Base-by-base conservation (phyloP, 2,888 invertebrate genomes). In the Eugnorisma glareosa region DNA sequence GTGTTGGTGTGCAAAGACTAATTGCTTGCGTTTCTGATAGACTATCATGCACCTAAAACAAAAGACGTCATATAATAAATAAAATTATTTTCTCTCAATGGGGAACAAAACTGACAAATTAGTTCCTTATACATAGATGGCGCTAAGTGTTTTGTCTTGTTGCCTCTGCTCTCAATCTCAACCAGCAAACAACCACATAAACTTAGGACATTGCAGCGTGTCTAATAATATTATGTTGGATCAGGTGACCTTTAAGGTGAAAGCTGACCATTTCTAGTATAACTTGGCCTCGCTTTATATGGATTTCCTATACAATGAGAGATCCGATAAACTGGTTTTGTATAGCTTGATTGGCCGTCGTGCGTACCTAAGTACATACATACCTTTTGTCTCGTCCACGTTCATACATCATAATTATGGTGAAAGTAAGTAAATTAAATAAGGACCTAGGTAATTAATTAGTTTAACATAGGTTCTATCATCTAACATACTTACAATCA, bases 1-100 rank as follows among this genome's bases (percentile, higher is more conserved):
- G 95, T 66, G 96, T 94, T 31, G 95, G 96, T 13, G 96, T 96
- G 81, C 96, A 96, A 72, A 96, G 91, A 83, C 95, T 96, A 21
- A 96, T 90, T 48, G 91, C 92, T 91, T 95, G 96, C 37, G 95
- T 94, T 40, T 93, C 92, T 54, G 83, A 8, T 40, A 88, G 75
- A 66, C 71, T 90, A 31, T 90, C 90, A 43, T 82, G 70, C 31
- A 83, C 82, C 95, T 94, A 86, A 68, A 91, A 92, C 71, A 74
- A 81, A 73, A 75, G n/a, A 72, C 1, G 24, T 40, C 6, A 24
- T 35, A 35, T 37, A 43, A 40, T 37, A 13, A 13, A 24, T 37
- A 24, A 37, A 24, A 37, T 13, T 24, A 63, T n/a, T n/a, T n/a
- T n/a, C 24, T 61, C 21, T 15, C 2, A 64, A 64, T 31, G 37